Conservation (phyloP, 2,888 invertebrate genomes). For the Girardia tigrina region DNA sequence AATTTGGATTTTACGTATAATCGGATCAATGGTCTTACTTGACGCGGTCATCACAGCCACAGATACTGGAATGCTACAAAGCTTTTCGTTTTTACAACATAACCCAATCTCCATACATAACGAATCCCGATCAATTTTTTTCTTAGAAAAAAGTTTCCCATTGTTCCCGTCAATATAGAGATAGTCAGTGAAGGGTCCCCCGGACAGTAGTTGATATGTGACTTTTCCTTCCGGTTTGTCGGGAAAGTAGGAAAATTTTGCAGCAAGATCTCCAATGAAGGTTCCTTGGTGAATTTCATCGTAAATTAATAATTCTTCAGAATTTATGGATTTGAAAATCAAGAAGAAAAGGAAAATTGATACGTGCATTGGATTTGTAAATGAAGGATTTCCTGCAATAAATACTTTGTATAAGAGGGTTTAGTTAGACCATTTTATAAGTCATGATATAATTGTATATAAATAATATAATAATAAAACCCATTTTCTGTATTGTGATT, state of each 20-base stretch:
- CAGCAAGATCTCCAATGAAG: neutral
- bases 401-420: no score
- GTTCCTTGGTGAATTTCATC: constrained; percentile 1
- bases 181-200: neutral
- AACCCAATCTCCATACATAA: neutral
- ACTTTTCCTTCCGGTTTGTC: constrained; percentile 1
- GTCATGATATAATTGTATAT: no score
- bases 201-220: neutral
- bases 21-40: neutral
- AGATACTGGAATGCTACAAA: neutral
- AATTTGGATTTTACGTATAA: neutral
- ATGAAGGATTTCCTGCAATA: no score
- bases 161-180: neutral
- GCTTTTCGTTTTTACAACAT: neutral
- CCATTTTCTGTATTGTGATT: no score
- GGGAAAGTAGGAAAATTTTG: neutral
- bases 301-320: neutral
- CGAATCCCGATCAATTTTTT: neutral
- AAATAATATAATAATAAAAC: no score
- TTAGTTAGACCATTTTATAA: no score
- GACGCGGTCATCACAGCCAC: neutral
- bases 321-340: no score
- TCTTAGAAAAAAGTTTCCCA: constrained; percentile 15
- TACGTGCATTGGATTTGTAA: no score
- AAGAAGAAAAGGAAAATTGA: no score